These are phyloP conservation scores for Paracanthobrama guichenoti DNA, from an alignment of 2,113 vertebrate species.

Conservation along the genomic window DNA sequence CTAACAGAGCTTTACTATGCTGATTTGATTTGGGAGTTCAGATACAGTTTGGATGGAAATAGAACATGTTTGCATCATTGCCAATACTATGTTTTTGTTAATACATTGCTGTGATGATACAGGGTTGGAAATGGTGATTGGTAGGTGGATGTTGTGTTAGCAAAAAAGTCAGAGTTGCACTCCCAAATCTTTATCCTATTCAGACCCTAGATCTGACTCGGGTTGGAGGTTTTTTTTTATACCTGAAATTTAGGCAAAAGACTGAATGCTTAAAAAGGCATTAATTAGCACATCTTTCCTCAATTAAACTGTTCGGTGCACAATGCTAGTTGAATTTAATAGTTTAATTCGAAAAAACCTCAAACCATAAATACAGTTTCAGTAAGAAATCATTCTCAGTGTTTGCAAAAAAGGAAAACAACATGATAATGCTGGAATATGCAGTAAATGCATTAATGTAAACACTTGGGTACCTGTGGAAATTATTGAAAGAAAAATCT, in stretches of 20 bases:
- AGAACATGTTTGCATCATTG: too few species aligned
- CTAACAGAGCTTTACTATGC: not conserved
- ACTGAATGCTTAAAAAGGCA: not conserved
- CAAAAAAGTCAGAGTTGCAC: not conserved
- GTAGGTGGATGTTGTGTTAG: too few species aligned
- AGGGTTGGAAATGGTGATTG: too few species aligned
- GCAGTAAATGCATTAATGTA: not conserved
- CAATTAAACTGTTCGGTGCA: not conserved
- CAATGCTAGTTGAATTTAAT: not conserved
- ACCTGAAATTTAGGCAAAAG: not conserved
- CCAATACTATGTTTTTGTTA: too few species aligned
- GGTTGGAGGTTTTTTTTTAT: too few species aligned
- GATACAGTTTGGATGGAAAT: not conserved
- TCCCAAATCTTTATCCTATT: not conserved
- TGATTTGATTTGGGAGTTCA: not conserved
- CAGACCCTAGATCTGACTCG: not conserved
- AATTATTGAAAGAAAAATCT: not conserved
- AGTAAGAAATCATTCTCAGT: not conserved
- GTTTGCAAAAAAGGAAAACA: slow-evolving; percentile 6
- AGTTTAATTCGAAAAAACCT: not conserved
- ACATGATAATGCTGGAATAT: not conserved
- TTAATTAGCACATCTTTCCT: not conserved
- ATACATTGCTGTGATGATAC: too few species aligned
- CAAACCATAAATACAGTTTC: not conserved
- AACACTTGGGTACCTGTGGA: not conserved